phyloP scores from a whole-genome alignment of 2,888 invertebrate genomes.

The Pollenia amentaria region DNA sequence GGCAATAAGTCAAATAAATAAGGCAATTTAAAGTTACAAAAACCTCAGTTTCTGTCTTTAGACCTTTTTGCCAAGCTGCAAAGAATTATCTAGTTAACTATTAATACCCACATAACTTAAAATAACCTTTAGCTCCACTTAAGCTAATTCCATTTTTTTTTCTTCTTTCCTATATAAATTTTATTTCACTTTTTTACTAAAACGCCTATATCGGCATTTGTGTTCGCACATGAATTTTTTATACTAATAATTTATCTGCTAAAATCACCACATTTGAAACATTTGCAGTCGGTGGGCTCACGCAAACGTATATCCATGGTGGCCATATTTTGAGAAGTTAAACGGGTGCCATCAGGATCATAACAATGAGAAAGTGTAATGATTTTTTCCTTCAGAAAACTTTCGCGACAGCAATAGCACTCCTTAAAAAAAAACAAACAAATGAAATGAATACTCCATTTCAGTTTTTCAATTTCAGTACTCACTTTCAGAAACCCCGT shows the following conservation, averaged over 20 bases:
- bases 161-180: background rate
- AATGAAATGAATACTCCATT: background rate
- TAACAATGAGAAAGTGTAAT: conserved; percentile 94
- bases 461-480: background rate
- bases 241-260: conserved; percentile 86
- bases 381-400: conserved; percentile 91
- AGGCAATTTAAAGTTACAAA: too few species aligned
- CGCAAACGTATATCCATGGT: conserved; percentile 92
- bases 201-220: background rate
- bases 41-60: too few species aligned
- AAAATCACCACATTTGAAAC: conserved; percentile 94
- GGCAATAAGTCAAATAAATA: too few species aligned
- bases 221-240: background rate
- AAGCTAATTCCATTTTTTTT: background rate
- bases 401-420: conserved; percentile 96
- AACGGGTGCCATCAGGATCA: conserved; percentile 92
- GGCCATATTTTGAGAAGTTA: conserved; percentile 89
- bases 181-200: conserved; percentile 10
- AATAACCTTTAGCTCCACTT: too few species aligned
- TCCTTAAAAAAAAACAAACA: conserved; percentile 86
- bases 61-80: too few species aligned
- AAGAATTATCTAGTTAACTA: background rate
- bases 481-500: conserved; percentile 92
- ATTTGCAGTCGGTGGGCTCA: conserved; percentile 95
- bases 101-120: too few species aligned